These are phyloP conservation scores for Andrena cerasifolii DNA, from an alignment of 1,140 invertebrate species.

Conservation along the genomic window DNA sequence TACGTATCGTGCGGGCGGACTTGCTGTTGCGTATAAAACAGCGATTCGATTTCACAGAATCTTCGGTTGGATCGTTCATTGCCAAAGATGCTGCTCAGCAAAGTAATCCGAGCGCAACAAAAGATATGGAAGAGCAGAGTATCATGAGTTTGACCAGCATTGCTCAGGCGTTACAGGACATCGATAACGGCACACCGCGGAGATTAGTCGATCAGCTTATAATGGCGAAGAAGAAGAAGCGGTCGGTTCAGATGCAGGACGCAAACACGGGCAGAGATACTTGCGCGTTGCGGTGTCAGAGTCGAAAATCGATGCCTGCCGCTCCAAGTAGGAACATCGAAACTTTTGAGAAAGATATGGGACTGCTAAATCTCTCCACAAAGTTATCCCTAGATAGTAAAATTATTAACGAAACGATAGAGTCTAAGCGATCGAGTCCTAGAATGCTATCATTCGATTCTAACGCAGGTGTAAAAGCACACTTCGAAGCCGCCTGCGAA, in stretches of 20 bases:
- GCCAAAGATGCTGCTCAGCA: conserved; percentile 26
- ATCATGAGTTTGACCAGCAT: conserved; percentile 78
- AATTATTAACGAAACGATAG: conserved; percentile 22
- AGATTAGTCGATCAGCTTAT: conserved; percentile 76
- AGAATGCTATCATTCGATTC: conserved; percentile 28
- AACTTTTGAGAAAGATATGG: conserved; percentile 52
- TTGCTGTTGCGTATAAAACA: neutral
- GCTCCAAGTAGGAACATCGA: conserved; percentile 25
- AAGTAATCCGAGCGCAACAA: conserved; percentile 34
- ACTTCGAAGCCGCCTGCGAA: conserved; percentile 1
- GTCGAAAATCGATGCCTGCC: conserved; percentile 65
- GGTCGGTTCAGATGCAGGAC: conserved; percentile 9
- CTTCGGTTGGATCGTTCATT: neutral
- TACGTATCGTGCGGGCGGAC: no score
- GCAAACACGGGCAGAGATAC: conserved; percentile 42
- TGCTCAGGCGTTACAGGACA: conserved; percentile 71
- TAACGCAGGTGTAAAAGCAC: conserved; percentile 1
- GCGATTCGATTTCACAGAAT: conserved; percentile 26
- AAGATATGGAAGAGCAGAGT: conserved; percentile 62
- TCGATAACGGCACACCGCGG: conserved; percentile 70
- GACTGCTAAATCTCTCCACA: conserved; percentile 20
- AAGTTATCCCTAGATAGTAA: conserved; percentile 74
- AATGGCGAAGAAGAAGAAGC: conserved; percentile 72
- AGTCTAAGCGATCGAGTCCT: conserved; percentile 14
- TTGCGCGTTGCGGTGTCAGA: conserved; percentile 54